A percentile compares a stretch with the other conserved stretches of the same genome.
phyloP scores from a whole-genome alignment of 2,888 invertebrate species.

The Acanthacorydalis orientalis region DNA sequence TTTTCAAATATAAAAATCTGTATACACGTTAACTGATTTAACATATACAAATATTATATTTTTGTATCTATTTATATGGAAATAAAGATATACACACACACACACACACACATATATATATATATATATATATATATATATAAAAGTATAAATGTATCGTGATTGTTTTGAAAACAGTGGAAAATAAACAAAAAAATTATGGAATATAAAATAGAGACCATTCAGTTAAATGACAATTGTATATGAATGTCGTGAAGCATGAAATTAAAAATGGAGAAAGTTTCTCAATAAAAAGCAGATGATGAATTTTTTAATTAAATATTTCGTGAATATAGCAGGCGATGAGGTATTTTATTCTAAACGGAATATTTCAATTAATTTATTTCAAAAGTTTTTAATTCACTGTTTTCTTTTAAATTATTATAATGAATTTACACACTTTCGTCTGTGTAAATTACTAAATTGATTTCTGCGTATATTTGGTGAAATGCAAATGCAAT shows the following conservation, averaged over 20 bases:
- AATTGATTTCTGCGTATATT: no score
- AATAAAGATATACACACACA: neutral
- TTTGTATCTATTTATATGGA: neutral
- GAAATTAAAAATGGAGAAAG: neutral
- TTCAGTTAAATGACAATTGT: no score
- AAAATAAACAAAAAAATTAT: neutral
- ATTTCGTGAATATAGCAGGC: no score
- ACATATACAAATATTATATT: neutral
- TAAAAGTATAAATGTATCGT: neutral
- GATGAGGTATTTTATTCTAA: no score
- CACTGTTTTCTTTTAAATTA: no score
- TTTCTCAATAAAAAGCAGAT: neutral
- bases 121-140: no score
- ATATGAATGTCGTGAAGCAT: neutral
- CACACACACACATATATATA: neutral
- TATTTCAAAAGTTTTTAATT: neutral
- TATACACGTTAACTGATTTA: no score
- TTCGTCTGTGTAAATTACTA: no score
- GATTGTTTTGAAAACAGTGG: neutral
- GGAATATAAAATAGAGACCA: no score
- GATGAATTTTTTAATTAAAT: no score
- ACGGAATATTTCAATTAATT: neutral
- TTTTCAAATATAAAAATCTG: neutral
- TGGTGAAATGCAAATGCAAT: no score
- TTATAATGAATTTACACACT: no score